These are phyloP conservation scores for Mimumesa dahlbomi DNA, from an alignment of 2,888 invertebrate species.

Conservation along the genomic window DNA sequence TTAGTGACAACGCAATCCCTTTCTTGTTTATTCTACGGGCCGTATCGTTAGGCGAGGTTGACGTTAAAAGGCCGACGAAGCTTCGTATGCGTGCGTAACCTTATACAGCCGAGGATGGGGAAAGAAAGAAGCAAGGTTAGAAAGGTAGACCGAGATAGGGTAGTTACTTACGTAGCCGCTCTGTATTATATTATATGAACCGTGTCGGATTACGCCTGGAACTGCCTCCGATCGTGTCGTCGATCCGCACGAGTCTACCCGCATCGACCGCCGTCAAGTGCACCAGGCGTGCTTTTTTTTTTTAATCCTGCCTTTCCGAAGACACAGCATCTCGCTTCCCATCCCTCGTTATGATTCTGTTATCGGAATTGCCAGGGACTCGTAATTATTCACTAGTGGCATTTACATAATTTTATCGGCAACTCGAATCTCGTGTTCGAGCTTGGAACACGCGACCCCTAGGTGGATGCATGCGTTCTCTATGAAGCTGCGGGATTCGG, in stretches of 20 bases:
- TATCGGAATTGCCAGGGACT: background rate
- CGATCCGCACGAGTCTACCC: conserved; percentile 38
- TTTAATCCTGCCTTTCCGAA: no score
- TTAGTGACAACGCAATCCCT: background rate
- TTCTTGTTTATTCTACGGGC: background rate
- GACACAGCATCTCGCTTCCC: background rate
- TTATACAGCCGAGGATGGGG: conserved; percentile 32
- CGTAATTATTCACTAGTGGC: background rate
- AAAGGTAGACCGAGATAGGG: conserved; percentile 27
- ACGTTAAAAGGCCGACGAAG: background rate
- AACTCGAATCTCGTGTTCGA: background rate
- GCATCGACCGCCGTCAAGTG: conserved; percentile 42
- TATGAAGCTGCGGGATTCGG: no score
- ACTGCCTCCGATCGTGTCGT: conserved; percentile 45
- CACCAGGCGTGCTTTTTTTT: conserved; percentile 19
- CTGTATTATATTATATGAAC: conserved; percentile 64
- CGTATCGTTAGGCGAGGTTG: conserved; percentile 20
- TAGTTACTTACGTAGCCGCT: conserved; percentile 32
- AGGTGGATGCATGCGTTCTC: background rate
- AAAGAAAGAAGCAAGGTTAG: conserved; percentile 6
- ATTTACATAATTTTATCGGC: conserved; percentile 1
- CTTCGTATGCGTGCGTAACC: conserved; percentile 28
- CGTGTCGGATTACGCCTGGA: conserved; percentile 68
- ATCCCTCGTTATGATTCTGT: background rate
- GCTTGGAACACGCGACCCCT: background rate